Evolutionary conservation across 2,888 invertebrate species (phyloP), one percentile per base, ranked within the genome.

Genomic region (Tromatobia lineatoria): DNA sequence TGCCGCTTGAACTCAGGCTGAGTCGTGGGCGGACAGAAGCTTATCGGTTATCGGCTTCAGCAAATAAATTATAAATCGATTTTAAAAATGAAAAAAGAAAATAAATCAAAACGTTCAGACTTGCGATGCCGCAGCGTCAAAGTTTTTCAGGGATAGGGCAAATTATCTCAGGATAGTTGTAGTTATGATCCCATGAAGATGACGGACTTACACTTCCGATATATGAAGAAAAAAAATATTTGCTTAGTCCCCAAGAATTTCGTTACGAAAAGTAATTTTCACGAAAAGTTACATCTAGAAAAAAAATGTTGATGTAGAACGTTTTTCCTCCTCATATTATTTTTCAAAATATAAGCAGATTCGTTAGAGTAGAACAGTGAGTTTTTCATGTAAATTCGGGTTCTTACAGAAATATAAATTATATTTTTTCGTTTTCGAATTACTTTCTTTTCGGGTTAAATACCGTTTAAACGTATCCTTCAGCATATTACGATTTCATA

Each of bases 21-120:
- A 38, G 11, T 42, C 50, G 64, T 70, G 54, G 77, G 57, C 38
- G 54, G 42, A 70, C 57, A 18, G 74, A 70, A 74, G 69, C 25
- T 74, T 74, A 84, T 78, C 69, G 78, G 73, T 81, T 84, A 78
- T 83, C 74, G 77, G 45, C 64, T 78, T 80, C 57, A 64, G 15
- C 34, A 29, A 79, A 71, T 38, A 69, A 74, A 69, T 10, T 52
- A 47, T 59, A 67, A 25, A 80, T 69, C 20, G 23, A 69, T 69
- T 25, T 38, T 2, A 61, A 50, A 57, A 54, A 57, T 66, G 47
- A 15, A 34, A 59, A 45, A 34, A 47, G 13, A 67, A 29, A 23
- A 59, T 42, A 18, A 54, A 75, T 23, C 10, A 13, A 52, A 52
- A 6, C 15, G 29, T 3, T 38, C 23, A 15, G 2, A 75, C 29